phyloP scores from a whole-genome alignment of 2,888 invertebrate species.

The Steinernema hermaphroditum region DNA sequence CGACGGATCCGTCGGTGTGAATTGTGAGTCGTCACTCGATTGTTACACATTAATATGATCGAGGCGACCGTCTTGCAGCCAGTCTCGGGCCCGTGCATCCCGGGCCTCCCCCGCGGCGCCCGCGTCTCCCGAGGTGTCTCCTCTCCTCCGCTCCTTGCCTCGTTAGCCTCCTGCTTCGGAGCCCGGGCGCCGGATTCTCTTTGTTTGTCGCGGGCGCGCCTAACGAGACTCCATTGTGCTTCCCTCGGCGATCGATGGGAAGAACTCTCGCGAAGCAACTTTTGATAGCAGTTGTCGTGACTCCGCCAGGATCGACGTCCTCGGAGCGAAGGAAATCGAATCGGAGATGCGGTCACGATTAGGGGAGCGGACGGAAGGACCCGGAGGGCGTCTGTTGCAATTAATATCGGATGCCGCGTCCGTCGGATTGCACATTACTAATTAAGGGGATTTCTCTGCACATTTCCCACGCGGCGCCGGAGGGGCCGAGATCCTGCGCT shows the following conservation, averaged over 20 bases:
- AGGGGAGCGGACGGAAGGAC: background rate
- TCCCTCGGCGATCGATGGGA: conserved; percentile 12
- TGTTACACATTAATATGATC: conserved; percentile 31
- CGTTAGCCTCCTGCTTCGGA: too few relatives aligned
- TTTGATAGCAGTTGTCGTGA: conserved; percentile 25
- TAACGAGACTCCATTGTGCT: conserved; percentile 26
- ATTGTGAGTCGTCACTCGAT: conserved; percentile 28
- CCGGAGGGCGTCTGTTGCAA: conserved; percentile 1
- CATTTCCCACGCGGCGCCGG: background rate
- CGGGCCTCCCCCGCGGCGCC: too few relatives aligned
- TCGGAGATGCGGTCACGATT: background rate
- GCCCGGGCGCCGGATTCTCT: background rate
- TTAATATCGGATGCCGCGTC: background rate
- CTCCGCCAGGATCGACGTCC: background rate
- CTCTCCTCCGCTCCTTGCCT: too few relatives aligned
- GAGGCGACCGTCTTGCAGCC: conserved; percentile 22
- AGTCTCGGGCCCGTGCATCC: background rate
- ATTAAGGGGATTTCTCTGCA: background rate
- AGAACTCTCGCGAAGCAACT: conserved; percentile 1
- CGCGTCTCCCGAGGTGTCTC: too few relatives aligned
- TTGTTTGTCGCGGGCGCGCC: conserved; percentile 11
- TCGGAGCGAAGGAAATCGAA: background rate
- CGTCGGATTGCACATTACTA: conserved; percentile 1
- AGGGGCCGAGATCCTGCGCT: background rate
- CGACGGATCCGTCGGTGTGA: too few relatives aligned